Conservation (phyloP, 2,888 invertebrate genomes). For the Lacanobia oleracea region DNA sequence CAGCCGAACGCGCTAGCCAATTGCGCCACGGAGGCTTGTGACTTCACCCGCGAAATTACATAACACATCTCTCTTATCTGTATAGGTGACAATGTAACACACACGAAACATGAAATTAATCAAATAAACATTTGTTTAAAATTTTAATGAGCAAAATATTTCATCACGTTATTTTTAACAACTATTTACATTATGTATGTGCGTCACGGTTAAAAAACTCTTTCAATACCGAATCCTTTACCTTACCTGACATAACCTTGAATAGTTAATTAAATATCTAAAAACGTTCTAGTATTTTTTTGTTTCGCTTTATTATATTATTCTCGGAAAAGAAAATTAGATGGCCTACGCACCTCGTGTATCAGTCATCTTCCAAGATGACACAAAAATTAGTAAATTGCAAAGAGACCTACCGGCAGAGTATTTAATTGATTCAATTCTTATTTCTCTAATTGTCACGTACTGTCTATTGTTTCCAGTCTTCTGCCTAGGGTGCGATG, state of each 20-base stretch:
- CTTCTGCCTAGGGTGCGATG: too few species aligned
- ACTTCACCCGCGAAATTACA: neutral
- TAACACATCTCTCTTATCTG: neutral
- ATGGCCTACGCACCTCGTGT: neutral
- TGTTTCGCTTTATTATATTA: neutral
- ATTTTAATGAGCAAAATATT: neutral
- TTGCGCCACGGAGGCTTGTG: slow-evolving; percentile 96
- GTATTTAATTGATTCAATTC: neutral
- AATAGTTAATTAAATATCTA: neutral
- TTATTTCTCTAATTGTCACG: neutral
- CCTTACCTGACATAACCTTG: neutral
- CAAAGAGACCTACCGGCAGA: neutral
- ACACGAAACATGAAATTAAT: slow-evolving; percentile 12
- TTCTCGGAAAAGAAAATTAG: neutral
- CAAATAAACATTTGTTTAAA: neutral
- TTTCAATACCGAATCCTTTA: neutral
- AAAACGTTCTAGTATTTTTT: neutral
- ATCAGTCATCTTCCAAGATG: neutral
- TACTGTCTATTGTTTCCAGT: too few species aligned
- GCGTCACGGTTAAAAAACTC: neutral
- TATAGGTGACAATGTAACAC: neutral
- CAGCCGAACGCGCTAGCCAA: slow-evolving; percentile 99
- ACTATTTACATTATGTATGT: neutral
- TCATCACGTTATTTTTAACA: neutral
- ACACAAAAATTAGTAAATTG: too few species aligned